Base-by-base conservation (phyloP, 2,113 vertebrate species). In the Proterorhinus semilunaris region DNA sequence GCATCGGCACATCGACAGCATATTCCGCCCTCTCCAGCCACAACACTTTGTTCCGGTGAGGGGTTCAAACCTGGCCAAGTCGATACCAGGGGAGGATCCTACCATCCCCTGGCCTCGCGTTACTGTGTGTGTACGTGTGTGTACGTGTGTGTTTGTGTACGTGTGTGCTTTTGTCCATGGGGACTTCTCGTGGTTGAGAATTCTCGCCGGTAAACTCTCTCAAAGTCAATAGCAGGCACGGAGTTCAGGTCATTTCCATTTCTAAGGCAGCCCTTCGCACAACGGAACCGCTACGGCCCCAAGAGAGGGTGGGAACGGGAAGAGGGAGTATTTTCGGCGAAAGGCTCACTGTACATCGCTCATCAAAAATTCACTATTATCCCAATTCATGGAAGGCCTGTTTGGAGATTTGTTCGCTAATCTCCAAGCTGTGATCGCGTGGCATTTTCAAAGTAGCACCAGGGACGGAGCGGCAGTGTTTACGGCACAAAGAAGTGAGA, bases 31-130 rank as follows among this genome's bases (percentile, higher is more conserved):
- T 77, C 64, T 70, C 53, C 81, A 69, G 67, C 63, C 78, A 58
- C 74, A 75, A 78, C 67, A 2, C 43, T 59, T 74, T 72, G 53
- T 50, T 72, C 73, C 84, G 87, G 84, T 87, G 76, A 90, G 84
- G 88, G 90, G 88, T 90, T 91, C 83, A 90, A 91, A 90, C 87
- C 85, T 69, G 82, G 90, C 86, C 84, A 84, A 86, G 88, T 89
- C 87, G 76, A 90, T 88, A 90, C 82, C 86, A 89, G 83, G 89
- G 86, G 88, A 89, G 91, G 90, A 85, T 87, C 76, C 85, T 81
- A 80, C 80, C 80, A 69, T 83, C 62, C 65, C 75, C 69, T 69
- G 61, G 69, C 65, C 75, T 83, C 77, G 79, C 75, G 83, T 48
- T 21, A 5, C 27, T 21, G 21, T 21, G 21, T 21, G 21, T 21